These are phyloP conservation scores for Enteromius argenteus DNA, from an alignment of 2,797 vertebrate genomes.

Conservation along the genomic window DNA sequence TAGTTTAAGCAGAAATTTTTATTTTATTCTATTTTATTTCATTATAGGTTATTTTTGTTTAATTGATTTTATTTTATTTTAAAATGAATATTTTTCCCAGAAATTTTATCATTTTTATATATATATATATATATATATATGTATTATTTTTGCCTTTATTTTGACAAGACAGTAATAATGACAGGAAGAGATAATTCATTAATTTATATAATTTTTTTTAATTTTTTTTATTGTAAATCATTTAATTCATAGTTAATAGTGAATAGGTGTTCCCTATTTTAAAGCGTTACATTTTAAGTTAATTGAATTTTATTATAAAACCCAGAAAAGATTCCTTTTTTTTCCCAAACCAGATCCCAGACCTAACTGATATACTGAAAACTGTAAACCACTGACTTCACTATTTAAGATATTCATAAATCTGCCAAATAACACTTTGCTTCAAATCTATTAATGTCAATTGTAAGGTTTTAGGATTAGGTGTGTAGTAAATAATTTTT, in stretches of 20 bases:
- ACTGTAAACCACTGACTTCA: not conserved
- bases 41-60: no score
- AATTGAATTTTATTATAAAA: not conserved
- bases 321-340: not conserved
- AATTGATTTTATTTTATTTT: not conserved
- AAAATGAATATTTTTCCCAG: not conserved
- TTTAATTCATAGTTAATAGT: not conserved
- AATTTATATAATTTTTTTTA: no score
- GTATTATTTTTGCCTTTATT: no score
- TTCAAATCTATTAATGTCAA: conserved; percentile 8
- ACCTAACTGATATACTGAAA: not conserved
- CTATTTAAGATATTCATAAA: not conserved
- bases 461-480: not conserved
- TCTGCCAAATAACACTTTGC: conserved; percentile 4
- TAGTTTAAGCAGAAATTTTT: not conserved
- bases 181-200: no score
- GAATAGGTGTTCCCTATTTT: no score
- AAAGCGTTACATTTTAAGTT: no score
- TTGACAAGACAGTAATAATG: no score
- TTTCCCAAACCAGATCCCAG: not conserved
- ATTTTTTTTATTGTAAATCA: no score
- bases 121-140: no score
- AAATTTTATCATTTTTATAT: not conserved
- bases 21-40: not conserved
- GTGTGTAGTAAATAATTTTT: not conserved